These are phyloP conservation scores for Sebastes wilsoni DNA, from an alignment of 2,797 vertebrate species.

Conservation along the genomic window DNA sequence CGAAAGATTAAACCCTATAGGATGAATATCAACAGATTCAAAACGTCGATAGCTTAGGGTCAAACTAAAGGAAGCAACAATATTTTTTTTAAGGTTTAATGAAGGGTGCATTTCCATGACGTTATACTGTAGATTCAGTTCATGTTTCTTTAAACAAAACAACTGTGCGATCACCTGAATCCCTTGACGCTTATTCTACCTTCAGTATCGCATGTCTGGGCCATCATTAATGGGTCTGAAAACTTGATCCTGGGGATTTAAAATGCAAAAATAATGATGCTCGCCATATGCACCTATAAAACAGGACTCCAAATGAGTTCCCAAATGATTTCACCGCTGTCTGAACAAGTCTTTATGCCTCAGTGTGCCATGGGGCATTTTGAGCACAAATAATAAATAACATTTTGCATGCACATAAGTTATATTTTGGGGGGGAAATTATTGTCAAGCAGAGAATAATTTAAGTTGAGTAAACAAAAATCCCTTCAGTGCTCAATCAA, in stretches of 20 bases:
- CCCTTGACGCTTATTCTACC: not conserved
- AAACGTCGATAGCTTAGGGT: not conserved
- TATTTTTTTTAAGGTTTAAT: not conserved
- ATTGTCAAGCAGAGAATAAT: not conserved
- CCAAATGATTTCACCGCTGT: not conserved
- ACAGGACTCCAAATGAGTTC: conserved; percentile 8
- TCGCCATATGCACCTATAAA: not conserved
- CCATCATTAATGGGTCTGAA: not conserved
- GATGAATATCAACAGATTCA: conserved; percentile 8
- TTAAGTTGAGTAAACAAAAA: not conserved
- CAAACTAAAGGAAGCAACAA: not conserved
- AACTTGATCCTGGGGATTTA: not conserved
- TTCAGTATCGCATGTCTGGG: not conserved
- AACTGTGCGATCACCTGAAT: not conserved
- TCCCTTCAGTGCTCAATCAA: not conserved
- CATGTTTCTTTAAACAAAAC: not conserved
- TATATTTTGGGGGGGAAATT: not conserved
- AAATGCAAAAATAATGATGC: conserved; percentile 6
- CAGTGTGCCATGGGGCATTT: not conserved
- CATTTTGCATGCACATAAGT: not conserved
- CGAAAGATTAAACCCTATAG: conserved; percentile 1
- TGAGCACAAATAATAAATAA: not conserved
- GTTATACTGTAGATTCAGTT: not conserved
- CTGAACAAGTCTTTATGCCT: not conserved
- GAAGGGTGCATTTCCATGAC: not conserved